Conservation (phyloP, 2,797 vertebrate species). For the Pterois miles region DNA sequence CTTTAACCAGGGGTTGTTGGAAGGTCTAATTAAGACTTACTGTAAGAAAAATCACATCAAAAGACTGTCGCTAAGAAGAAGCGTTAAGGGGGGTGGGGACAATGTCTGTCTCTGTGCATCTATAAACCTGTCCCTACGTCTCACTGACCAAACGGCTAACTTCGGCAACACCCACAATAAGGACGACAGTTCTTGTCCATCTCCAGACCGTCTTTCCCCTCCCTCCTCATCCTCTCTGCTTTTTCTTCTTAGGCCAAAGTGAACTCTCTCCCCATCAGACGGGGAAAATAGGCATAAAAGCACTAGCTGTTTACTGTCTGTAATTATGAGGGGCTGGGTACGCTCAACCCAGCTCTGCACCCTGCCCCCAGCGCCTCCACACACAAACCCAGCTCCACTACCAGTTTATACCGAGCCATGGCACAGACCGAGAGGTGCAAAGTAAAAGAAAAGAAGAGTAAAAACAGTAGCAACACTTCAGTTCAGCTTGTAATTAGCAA, state of each 20-base stretch:
- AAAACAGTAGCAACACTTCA: conserved; percentile 8
- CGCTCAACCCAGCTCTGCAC: conserved; percentile 67
- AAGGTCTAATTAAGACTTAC: conserved; percentile 75
- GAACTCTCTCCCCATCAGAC: conserved; percentile 74
- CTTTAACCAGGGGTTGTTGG: conserved; percentile 66
- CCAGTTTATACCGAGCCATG: conserved; percentile 67
- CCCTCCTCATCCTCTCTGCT: conserved; percentile 33
- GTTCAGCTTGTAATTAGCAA: conserved; percentile 18
- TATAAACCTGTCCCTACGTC: conserved; percentile 47
- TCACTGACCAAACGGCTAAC: conserved; percentile 37
- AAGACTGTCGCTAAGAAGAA: conserved; percentile 50
- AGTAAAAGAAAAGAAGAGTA: conserved; percentile 21
- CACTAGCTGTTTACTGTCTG: conserved; percentile 81
- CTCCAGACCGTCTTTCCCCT: conserved; percentile 35
- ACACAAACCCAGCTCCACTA: conserved; percentile 63
- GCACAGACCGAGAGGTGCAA: conserved; percentile 27
- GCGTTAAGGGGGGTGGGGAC: conserved; percentile 25
- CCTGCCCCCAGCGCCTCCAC: conserved; percentile 77
- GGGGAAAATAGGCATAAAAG: conserved; percentile 76
- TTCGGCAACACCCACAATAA: conserved; percentile 57
- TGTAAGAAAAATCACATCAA: conserved; percentile 74
- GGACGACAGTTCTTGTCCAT: conserved; percentile 60
- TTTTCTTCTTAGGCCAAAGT: conserved; percentile 64
- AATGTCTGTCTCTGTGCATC: conserved; percentile 44
- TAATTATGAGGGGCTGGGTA: conserved; percentile 86